phyloP scores from a whole-genome alignment of 2,113 vertebrate genomes.

The Gymnogyps californianus region DNA sequence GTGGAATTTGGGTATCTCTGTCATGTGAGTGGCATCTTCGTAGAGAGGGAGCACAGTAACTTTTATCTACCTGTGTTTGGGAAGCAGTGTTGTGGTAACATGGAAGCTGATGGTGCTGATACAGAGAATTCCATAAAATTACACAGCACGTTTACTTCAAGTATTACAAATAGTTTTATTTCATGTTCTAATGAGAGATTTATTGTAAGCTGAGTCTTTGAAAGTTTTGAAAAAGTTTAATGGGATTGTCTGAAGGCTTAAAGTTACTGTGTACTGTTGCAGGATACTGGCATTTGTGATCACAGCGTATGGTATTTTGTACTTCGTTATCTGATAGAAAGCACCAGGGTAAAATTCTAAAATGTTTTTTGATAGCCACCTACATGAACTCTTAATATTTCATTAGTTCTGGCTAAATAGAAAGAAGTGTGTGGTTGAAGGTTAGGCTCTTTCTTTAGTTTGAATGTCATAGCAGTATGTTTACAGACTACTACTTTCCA shows the following conservation, averaged over 20 bases:
- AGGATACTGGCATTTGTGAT: background rate
- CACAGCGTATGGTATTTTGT: background rate
- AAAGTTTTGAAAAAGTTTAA: background rate
- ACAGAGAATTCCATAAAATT: background rate
- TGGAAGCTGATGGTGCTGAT: background rate
- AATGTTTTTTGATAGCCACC: background rate
- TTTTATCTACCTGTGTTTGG: background rate
- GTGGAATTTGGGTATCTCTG: background rate
- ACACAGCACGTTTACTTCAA: fast-evolving
- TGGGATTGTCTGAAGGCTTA: background rate
- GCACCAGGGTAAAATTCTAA: background rate
- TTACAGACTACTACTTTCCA: background rate
- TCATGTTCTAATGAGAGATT: background rate
- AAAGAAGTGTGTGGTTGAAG: background rate
- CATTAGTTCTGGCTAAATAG: background rate
- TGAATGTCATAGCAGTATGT: background rate
- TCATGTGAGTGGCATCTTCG: background rate
- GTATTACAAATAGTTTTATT: background rate
- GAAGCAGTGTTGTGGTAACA: background rate
- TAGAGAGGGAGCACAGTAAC: background rate
- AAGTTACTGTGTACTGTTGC: background rate
- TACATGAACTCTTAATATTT: background rate
- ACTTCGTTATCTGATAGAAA: background rate
- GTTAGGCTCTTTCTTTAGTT: background rate
- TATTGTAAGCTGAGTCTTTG: background rate